Base-by-base conservation (phyloP, 2,797 vertebrate genomes). In the Atherinosoma microstoma region DNA sequence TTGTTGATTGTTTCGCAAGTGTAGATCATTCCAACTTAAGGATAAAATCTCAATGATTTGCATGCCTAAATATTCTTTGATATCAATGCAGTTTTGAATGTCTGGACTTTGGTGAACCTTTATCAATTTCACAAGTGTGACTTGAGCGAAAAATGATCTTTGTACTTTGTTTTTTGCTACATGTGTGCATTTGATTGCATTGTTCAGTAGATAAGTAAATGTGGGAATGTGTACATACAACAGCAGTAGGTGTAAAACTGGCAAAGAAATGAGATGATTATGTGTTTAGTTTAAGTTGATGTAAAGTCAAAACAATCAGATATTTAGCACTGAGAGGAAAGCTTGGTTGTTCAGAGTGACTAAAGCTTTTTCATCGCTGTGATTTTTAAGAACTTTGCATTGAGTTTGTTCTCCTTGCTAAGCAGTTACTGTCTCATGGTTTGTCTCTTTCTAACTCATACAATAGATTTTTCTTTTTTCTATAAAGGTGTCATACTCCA, bases 11-110 rank as follows among this genome's bases (percentile, higher is more conserved):
- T 95, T 96, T 95, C 94, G 93, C 87, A 45, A 16, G 94, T 94
- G 95, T 94, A 96, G 96, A 97, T 96, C 94, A 95, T 8, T 29
- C 95, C 93, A 95, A 92, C 92, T 95, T 96, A 94, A 94, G 95
- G 95, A 94, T 94, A 95, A 84, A 93, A 47, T 94, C 95, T 95
- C 1, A 42, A 7, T 45, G 42, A 18, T 6, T 45, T 20, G 20
- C 6, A 45, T 96, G 94, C 32, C 24, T 18, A 27, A 42, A 42
- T 42, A 38, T 9, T 24, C 11, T 96, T 94, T 93, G 94, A 96
- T 96, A 76, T 95, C 94, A 94, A 94, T 94, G 94, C 93, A 88
- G 93, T 93, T 95, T 94, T 95, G 94, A 95, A 96, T 88, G 93
- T 67, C 61, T 76, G 61, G 57, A 73, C 68, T 27, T 67, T n/a